Conservation (phyloP, 2,113 vertebrate genomes). For the Crocuta crocuta region DNA sequence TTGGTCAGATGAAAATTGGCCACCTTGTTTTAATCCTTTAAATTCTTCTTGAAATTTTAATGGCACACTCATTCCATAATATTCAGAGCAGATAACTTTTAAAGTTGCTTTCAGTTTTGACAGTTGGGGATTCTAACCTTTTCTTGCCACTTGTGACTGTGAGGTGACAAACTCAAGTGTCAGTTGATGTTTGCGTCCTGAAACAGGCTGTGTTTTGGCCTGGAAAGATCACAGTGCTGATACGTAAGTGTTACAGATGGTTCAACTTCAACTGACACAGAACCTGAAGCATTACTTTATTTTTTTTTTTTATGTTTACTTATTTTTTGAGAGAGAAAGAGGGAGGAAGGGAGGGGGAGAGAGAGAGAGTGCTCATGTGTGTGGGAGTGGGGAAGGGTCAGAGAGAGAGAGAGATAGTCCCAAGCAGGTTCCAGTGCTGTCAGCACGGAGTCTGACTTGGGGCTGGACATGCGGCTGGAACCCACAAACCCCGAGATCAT, state of each 20-base stretch:
- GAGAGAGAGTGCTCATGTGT: no score
- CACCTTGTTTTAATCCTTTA: slow-evolving; percentile 26
- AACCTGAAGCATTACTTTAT: not conserved
- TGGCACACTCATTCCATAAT: not conserved
- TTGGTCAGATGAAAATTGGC: slow-evolving; percentile 52
- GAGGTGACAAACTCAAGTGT: slow-evolving; percentile 66
- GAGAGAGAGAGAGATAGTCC: no score
- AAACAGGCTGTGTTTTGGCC: slow-evolving; percentile 27
- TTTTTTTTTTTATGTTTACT: no score
- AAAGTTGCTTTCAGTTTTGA: not conserved
- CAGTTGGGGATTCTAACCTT: slow-evolving; percentile 46
- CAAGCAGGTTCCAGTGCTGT: no score
- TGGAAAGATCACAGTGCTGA: not conserved
- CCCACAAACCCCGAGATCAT: no score
- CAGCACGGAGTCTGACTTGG: no score
- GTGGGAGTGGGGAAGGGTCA: no score
- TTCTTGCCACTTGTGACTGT: slow-evolving; percentile 21
- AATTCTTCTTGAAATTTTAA: slow-evolving; percentile 48
- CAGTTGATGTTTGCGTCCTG: slow-evolving; percentile 53
- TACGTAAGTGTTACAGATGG: not conserved
- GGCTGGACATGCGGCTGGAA: no score
- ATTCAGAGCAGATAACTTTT: slow-evolving; percentile 49
- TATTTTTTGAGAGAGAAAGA: no score
- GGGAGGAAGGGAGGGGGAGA: no score
- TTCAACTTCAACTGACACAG: not conserved